Evolutionary conservation across 2,113 vertebrate species (phyloP).

Genomic region (Clarias macrocephalus): DNA sequence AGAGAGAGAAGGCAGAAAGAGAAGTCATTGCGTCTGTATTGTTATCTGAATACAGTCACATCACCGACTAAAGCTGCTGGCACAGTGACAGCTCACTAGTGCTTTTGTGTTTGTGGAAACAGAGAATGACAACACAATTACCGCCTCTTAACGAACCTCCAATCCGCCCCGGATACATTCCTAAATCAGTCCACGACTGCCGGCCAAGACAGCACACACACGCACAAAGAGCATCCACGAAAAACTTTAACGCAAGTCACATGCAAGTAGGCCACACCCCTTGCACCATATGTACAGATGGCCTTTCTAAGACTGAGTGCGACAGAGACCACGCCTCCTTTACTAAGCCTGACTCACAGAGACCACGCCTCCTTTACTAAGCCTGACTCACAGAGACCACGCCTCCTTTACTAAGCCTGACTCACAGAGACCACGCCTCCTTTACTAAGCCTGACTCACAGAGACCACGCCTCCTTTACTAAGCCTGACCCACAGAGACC

Average conservation of each 20-base stretch:
- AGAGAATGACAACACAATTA: slow-evolving; percentile 50
- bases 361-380: too few species aligned
- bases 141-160: slow-evolving; percentile 36
- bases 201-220: background rate
- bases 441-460: too few species aligned
- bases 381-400: too few species aligned
- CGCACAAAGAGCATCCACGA: background rate
- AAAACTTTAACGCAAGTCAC: background rate
- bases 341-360: too few species aligned
- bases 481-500: too few species aligned
- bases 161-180: slow-evolving; percentile 25
- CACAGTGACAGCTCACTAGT: slow-evolving; percentile 31
- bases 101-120: slow-evolving; percentile 39
- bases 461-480: too few species aligned
- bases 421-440: too few species aligned
- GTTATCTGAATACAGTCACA: slow-evolving; percentile 32
- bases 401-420: too few species aligned
- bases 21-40: slow-evolving; percentile 20
- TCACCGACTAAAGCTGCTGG: slow-evolving; percentile 24
- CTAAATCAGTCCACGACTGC: background rate
- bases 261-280: too few species aligned
- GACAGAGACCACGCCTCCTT: too few species aligned
- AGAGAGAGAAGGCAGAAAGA: background rate
- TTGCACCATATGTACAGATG: too few species aligned
- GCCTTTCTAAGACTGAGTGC: too few species aligned